Evolutionary conservation across 2,888 invertebrate genomes (phyloP), one percentile per base, ranked within the genome.

Genomic region (Malthinus seriepunctatus): DNA sequence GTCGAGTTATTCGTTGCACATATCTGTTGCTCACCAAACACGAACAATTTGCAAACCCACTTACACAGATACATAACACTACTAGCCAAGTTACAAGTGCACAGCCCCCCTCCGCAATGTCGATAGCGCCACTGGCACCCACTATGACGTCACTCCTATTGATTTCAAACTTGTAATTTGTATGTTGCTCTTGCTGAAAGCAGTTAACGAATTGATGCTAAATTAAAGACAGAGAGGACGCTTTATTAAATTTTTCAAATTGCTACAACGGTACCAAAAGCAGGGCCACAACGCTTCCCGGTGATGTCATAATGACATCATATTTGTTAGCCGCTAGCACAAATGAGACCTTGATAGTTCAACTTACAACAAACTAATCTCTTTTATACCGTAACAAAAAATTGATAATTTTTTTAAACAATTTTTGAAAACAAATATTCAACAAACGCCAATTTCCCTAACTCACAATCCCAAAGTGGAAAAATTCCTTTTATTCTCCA

Each of bases 241-340:
- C 42, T 53, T 32, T 56, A 51, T 42, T 45, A 35, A 53, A 58
- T 51, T 58, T 54, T 55, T 49, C 49, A 55, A 56, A 54, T 51
- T 52, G 49, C 56, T 54, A 59, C 58, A 50, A 59, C 54, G 50
- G 52, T 50, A 62, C 57, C 63, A 57, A 42, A 42, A 64, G 61
- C 61, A 63, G 67, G 70, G 69, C 71, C 71, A 69, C 74, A 75
- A 71, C 73, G 76, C 76, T 78, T 78, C 77, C 77, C 77, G 78
- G 71, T 80, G 80, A 80, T 80, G 79, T 80, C 80, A 80, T 78
- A 67, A 78, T 80, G 80, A 80, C 78, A 79, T 80, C 80, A 80
- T 77, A 79, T 74, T 76, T 72, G 75, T 73, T 74, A 67, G 74
- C 77, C 76, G 71, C 71, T 70, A 71, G 77, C 76, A 70, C 60